Base-by-base conservation (phyloP, 92 coral and sea anemone species). In the Montipora capitata region DNA sequence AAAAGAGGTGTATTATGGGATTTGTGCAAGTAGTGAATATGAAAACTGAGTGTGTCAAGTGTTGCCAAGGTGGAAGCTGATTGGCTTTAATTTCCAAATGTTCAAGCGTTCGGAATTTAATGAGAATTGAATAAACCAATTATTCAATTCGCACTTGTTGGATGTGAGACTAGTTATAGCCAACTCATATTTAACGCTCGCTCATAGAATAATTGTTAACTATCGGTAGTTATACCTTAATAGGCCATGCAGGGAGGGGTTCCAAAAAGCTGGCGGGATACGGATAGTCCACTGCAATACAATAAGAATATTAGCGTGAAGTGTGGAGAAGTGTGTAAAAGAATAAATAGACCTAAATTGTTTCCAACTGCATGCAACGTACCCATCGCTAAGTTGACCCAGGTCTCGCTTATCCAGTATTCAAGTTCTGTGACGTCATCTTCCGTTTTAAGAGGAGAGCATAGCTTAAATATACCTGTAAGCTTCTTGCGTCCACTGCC, bases 331-430 rank as follows among this genome's bases (percentile, higher is more conserved):
- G n/a, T 11, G 38, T 2, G 68, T 2, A 20, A 63, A 16, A 12
- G 3, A 10, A 54, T 9, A 7, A 27, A 45, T 0, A 8, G 51
- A 45, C 5, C 51, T 2, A 45, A 45, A 45, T 45, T 45, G 51
- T 45, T 45, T 27, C 0, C 35, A 27, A 27, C 52, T 18, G 1
- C 7, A 16, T 7, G 2, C 12, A 15, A 57, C 94, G 75, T 82
- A 97, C 99, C 99, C 99, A 97, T 97, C 18, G 99, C 99, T n/a
- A 97, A 80, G 84, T 97, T 97, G 74, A 92, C 98, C 99, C 99
- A 97, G 48, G 98, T 97, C 94, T 92, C 98, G 61, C 96, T 92
- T 76, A 97, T 73, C 99, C 99, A 97, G 77, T 94, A 91, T 38
- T 86, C 90, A 39, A 97, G 81, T 16, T 82, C 92, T 5, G 89